These are phyloP conservation scores for Cheirogaleus medius DNA, from an alignment of 2,113 vertebrate species.

Conservation along the genomic window DNA sequence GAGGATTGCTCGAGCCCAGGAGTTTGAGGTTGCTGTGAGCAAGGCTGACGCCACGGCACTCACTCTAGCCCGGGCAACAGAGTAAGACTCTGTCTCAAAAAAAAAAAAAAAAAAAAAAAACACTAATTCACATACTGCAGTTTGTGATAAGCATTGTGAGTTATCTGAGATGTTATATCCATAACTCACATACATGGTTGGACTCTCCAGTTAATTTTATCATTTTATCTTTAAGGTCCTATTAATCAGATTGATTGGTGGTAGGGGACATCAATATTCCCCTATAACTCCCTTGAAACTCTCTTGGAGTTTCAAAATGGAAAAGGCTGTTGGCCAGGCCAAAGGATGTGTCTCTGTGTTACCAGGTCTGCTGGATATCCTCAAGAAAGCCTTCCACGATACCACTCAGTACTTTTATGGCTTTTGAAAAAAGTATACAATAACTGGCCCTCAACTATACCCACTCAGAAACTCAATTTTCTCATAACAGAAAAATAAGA, in stretches of 20 bases:
- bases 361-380: background rate
- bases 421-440: background rate
- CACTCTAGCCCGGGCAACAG: no score
- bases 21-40: no score
- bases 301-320: conserved; percentile 14
- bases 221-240: background rate
- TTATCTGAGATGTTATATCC: background rate
- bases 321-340: background rate
- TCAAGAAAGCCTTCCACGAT: background rate
- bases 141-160: background rate
- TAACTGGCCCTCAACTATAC: background rate
- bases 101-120: no score
- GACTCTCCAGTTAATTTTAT: conserved; percentile 5
- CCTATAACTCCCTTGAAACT: background rate
- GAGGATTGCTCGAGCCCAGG: no score
- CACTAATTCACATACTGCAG: background rate
- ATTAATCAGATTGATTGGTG: background rate
- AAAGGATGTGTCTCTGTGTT: background rate
- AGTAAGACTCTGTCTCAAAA: no score
- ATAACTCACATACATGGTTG: background rate
- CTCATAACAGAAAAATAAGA: background rate
- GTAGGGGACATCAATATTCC: background rate
- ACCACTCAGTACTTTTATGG: background rate
- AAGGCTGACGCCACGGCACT: no score
- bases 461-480: background rate